These are phyloP conservation scores for Zophobas atratus DNA, from an alignment of 1,140 invertebrate genomes.

Conservation along the genomic window DNA sequence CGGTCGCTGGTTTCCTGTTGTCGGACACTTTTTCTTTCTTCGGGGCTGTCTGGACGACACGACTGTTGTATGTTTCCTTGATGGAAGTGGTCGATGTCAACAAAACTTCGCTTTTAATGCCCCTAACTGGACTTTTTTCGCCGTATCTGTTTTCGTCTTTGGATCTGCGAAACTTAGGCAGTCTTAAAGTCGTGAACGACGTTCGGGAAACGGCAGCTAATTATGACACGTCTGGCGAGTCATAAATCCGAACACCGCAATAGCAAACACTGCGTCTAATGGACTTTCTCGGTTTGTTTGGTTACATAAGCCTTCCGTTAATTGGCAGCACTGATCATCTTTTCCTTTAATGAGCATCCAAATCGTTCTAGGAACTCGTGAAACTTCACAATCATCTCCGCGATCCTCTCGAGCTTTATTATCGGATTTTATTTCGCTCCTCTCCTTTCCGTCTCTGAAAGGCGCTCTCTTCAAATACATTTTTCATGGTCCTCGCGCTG, in stretches of 20 bases:
- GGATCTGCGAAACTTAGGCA: too few species aligned
- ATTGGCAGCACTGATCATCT: slow-evolving; percentile 25
- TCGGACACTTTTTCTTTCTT: slow-evolving; percentile 51
- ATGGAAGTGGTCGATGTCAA: slow-evolving; percentile 51
- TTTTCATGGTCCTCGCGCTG: slow-evolving; percentile 33
- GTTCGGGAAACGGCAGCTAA: slow-evolving; percentile 5
- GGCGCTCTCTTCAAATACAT: slow-evolving; percentile 27
- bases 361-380: slow-evolving; percentile 19
- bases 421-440: slow-evolving; percentile 23
- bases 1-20: slow-evolving; percentile 49
- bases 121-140: slow-evolving; percentile 22
- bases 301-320: slow-evolving; percentile 16
- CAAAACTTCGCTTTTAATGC: slow-evolving; percentile 51
- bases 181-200: background rate
- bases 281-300: slow-evolving; percentile 24
- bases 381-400: slow-evolving; percentile 26
- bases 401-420: slow-evolving; percentile 35
- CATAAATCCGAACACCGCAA: slow-evolving; percentile 13
- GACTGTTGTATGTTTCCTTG: slow-evolving; percentile 46
- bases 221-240: slow-evolving; percentile 15
- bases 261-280: slow-evolving; percentile 11
- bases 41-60: slow-evolving; percentile 40
- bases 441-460: slow-evolving; percentile 18
- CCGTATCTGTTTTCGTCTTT: background rate
- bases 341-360: slow-evolving; percentile 27